Evolutionary conservation across 2,888 invertebrate genomes (phyloP).

Genomic region (Lepidochitona cinerea): DNA sequence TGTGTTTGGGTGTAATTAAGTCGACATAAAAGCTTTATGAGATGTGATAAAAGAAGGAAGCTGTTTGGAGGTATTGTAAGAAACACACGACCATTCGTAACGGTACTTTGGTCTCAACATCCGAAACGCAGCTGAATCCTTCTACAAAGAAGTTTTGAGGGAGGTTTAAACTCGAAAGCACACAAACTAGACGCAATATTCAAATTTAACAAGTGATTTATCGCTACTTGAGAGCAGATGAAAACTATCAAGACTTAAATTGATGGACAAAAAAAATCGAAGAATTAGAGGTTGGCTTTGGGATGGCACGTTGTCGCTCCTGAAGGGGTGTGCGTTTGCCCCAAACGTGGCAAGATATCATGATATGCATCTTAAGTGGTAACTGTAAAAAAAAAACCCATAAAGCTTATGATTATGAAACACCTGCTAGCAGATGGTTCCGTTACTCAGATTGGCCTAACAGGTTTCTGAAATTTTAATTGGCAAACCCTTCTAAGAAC

Average conservation of each 20-base stretch:
- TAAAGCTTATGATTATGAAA: not conserved
- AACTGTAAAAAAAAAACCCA: not conserved
- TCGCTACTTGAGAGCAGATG: slow-evolving; percentile 60
- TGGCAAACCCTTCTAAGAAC: no score
- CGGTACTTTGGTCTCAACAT: not conserved
- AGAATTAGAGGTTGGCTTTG: no score
- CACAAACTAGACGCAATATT: slow-evolving; percentile 58
- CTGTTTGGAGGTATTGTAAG: not conserved
- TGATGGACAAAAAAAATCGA: slow-evolving; percentile 7
- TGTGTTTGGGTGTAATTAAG: slow-evolving; percentile 64
- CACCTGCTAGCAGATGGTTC: not conserved
- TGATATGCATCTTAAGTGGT: not conserved
- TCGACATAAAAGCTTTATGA: slow-evolving; percentile 52
- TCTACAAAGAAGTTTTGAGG: not conserved
- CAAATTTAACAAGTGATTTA: slow-evolving; percentile 63
- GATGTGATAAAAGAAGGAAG: not conserved
- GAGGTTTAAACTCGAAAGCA: slow-evolving; percentile 28
- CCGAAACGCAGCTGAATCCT: not conserved
- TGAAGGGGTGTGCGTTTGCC: not conserved
- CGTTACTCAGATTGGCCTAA: not conserved
- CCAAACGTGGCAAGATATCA: not conserved
- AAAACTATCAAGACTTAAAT: slow-evolving; percentile 33
- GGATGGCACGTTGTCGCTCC: no score
- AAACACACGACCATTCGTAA: not conserved
- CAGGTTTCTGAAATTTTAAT: no score